Evolutionary conservation across 2,113 vertebrate species (phyloP).

Genomic region (Amblyornis subalaris): DNA sequence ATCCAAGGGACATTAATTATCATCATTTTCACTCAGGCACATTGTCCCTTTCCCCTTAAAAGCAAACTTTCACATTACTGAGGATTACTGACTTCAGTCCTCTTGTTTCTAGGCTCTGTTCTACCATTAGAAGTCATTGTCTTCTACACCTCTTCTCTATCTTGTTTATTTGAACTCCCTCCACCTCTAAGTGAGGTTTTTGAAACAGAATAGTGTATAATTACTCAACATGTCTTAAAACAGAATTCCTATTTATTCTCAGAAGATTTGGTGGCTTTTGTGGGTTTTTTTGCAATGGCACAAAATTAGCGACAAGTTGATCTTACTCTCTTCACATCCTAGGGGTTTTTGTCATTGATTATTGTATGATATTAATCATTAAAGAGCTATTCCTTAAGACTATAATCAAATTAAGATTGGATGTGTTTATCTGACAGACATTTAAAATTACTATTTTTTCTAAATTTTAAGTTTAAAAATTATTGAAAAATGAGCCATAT

Average conservation of each 20-base stretch:
- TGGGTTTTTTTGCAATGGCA: neutral
- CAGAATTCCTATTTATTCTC: neutral
- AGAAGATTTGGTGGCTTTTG: neutral
- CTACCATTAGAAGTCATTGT: neutral
- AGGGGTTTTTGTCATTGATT: neutral
- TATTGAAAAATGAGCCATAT: conserved; percentile 55
- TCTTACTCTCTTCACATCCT: neutral
- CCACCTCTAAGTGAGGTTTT: neutral
- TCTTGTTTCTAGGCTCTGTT: neutral
- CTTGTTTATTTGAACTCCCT: neutral
- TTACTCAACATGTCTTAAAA: neutral
- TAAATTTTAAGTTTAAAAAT: conserved; percentile 56
- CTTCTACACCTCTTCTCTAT: neutral
- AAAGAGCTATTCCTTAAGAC: neutral
- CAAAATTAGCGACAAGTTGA: neutral
- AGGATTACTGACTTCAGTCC: neutral
- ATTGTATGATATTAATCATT: neutral
- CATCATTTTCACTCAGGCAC: neutral
- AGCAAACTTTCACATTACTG: neutral
- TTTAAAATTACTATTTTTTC: neutral
- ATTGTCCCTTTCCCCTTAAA: neutral
- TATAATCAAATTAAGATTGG: neutral
- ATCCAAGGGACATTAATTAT: neutral
- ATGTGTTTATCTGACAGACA: neutral
- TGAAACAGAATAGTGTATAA: neutral